Conservation (phyloP, 2,113 vertebrate species). For the Apistogramma diplotaenia region DNA sequence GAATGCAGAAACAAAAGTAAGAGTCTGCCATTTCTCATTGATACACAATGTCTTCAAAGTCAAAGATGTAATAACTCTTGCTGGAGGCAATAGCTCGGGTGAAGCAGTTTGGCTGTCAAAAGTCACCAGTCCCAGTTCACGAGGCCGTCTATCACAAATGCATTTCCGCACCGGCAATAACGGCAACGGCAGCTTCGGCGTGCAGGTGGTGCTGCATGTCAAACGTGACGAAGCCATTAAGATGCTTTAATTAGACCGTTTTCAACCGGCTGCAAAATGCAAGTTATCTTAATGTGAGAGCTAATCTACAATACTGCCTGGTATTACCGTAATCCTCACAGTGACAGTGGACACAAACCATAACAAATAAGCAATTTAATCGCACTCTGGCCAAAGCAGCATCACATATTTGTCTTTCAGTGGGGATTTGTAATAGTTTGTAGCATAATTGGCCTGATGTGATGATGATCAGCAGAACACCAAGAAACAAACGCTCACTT, state of each 20-base stretch:
- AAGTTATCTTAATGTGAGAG: neutral
- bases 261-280: neutral
- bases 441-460: neutral
- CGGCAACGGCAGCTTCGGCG: neutral
- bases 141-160: neutral
- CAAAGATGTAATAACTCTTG: slow-evolving; percentile 50
- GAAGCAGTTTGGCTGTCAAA: neutral
- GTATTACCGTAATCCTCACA: neutral
- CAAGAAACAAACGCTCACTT: neutral
- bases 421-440: neutral
- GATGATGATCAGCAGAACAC: neutral
- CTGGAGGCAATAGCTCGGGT: neutral
- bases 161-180: neutral
- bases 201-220: neutral
- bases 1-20: slow-evolving; percentile 57
- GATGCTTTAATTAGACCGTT: slow-evolving; percentile 8
- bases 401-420: neutral
- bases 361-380: neutral
- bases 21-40: slow-evolving; percentile 40
- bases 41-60: slow-evolving; percentile 37
- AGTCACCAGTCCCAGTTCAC: slow-evolving; percentile 6
- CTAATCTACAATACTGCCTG: neutral
- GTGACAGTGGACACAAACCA: neutral
- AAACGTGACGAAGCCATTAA: slow-evolving; percentile 20
- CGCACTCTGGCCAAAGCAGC: neutral